These are phyloP conservation scores for Enteromius radiatus DNA, from an alignment of 2,797 vertebrate genomes.

Conservation along the genomic window DNA sequence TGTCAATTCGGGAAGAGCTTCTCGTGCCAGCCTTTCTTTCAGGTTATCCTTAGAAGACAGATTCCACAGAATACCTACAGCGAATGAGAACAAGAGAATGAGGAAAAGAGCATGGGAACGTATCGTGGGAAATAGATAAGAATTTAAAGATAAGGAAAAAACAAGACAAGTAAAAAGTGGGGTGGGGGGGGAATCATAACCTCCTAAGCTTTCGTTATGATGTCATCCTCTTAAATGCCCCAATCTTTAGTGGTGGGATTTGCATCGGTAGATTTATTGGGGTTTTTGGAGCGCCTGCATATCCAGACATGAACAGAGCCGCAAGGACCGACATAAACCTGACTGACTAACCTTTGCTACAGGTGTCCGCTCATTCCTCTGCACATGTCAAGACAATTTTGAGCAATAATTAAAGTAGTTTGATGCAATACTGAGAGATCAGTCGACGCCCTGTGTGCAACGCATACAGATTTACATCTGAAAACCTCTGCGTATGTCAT, in stretches of 20 bases:
- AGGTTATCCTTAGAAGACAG: slow-evolving; percentile 93
- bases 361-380: slow-evolving; percentile 33
- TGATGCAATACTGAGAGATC: slow-evolving; percentile 27
- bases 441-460: slow-evolving; percentile 47
- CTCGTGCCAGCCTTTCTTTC: slow-evolving; percentile 87
- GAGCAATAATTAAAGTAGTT: slow-evolving; percentile 36
- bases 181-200: neutral
- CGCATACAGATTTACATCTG: neutral
- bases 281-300: neutral
- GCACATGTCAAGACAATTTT: slow-evolving; percentile 54
- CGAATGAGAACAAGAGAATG: neutral
- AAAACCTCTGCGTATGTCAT: neutral
- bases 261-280: neutral
- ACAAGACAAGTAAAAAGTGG: neutral
- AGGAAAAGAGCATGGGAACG: neutral
- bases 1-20: slow-evolving; percentile 82
- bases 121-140: slow-evolving; percentile 25
- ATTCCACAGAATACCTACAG: slow-evolving; percentile 95
- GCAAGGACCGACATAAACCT: neutral
- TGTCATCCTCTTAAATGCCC: neutral
- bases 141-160: slow-evolving; percentile 33
- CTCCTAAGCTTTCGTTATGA: neutral
- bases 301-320: slow-evolving; percentile 30
- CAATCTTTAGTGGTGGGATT: neutral
- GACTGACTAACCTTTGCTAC: slow-evolving; percentile 10